These are phyloP conservation scores for Dusona sp. DNA, from an alignment of 2,888 invertebrate species.

Conservation along the genomic window DNA sequence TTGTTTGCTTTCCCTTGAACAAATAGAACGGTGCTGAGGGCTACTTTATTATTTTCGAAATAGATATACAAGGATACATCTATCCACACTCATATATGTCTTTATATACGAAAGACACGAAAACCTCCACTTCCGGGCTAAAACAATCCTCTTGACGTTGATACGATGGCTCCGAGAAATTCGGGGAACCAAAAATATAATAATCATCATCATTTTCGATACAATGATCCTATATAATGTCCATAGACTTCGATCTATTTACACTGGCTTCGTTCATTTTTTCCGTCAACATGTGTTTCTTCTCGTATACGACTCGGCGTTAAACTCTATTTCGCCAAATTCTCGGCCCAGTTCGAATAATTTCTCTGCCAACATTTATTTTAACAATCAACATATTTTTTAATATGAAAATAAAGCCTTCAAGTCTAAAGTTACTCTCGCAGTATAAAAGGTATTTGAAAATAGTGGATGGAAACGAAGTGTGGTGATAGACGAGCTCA, in stretches of 20 bases:
- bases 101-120: constrained; percentile 9
- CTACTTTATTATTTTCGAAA: constrained; percentile 50
- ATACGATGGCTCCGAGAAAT: constrained; percentile 17
- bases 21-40: constrained; percentile 30
- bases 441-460: no score
- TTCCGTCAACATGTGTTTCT: background rate
- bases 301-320: background rate
- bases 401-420: no score
- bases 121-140: constrained; percentile 25
- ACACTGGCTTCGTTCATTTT: background rate
- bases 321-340: background rate
- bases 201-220: background rate
- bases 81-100: background rate
- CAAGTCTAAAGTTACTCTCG: no score
- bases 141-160: constrained; percentile 39
- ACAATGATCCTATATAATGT: background rate
- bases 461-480: no score
- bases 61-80: background rate
- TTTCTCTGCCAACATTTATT: no score
- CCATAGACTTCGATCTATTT: background rate
- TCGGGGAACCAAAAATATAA: background rate
- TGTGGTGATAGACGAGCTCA: no score
- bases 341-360: no score
- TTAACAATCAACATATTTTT: no score
- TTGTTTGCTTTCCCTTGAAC: constrained; percentile 53